These are phyloP conservation scores for Poeciliopsis occidentalis DNA, from an alignment of 2,113 vertebrate species.

Conservation along the genomic window DNA sequence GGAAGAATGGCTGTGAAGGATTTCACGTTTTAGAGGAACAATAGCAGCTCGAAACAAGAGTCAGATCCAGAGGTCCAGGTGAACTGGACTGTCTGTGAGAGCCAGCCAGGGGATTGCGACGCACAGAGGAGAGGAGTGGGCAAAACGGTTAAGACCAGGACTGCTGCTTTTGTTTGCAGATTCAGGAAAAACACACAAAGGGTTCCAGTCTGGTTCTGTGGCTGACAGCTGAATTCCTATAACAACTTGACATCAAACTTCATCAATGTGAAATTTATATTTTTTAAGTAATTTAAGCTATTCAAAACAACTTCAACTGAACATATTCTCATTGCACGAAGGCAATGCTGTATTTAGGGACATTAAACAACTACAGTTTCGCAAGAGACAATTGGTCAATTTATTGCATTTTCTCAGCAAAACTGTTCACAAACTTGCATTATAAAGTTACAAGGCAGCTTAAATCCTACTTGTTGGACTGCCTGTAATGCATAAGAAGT, in stretches of 20 bases:
- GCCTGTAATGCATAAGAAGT: background rate
- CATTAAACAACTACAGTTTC: background rate
- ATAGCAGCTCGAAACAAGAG: slow-evolving; percentile 46
- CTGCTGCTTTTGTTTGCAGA: slow-evolving; percentile 10
- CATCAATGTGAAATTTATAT: too few species aligned
- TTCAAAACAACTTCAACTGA: background rate
- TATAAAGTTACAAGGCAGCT: too few species aligned
- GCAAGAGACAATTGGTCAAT: background rate
- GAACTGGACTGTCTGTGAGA: slow-evolving; percentile 22
- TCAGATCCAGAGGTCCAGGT: slow-evolving; percentile 40
- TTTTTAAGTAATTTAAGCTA: background rate
- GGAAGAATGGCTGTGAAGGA: slow-evolving; percentile 31
- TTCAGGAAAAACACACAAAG: slow-evolving; percentile 27
- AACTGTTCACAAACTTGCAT: background rate
- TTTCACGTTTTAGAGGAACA: slow-evolving; percentile 48
- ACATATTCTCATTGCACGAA: background rate
- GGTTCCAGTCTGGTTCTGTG: background rate
- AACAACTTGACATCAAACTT: background rate
- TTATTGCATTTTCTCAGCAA: background rate
- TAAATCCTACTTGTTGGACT: background rate
- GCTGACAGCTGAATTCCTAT: slow-evolving; percentile 12
- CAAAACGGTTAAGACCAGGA: slow-evolving; percentile 13
- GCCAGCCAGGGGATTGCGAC: slow-evolving; percentile 40
- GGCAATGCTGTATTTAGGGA: background rate
- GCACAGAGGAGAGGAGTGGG: slow-evolving; percentile 30